These are phyloP conservation scores for Elmis aenea DNA, from an alignment of 2,888 invertebrate species.

Conservation along the genomic window DNA sequence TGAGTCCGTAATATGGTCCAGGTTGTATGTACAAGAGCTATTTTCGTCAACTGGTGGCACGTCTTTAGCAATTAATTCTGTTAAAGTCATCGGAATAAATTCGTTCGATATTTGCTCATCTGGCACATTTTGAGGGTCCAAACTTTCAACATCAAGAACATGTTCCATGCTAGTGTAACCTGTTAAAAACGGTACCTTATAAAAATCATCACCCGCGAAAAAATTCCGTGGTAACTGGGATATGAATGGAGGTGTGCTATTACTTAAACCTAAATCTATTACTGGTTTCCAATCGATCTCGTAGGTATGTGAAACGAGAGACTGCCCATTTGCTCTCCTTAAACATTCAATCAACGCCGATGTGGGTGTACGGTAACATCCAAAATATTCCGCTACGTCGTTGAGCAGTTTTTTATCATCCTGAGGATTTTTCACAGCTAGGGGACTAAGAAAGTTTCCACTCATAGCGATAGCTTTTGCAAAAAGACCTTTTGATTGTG, in stretches of 20 bases:
- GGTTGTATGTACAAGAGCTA: slow-evolving; percentile 56
- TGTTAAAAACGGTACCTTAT: slow-evolving; percentile 62
- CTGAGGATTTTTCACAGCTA: slow-evolving; percentile 58
- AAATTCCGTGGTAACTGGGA: slow-evolving; percentile 60
- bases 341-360: slow-evolving; percentile 65
- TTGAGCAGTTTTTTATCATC: slow-evolving; percentile 60
- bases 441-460: slow-evolving; percentile 63
- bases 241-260: slow-evolving; percentile 61
- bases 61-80: slow-evolving; percentile 59
- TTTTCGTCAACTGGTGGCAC: slow-evolving; percentile 53
- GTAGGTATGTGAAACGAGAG: slow-evolving; percentile 54
- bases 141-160: slow-evolving; percentile 55
- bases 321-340: slow-evolving; percentile 55
- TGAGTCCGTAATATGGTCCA: slow-evolving; percentile 64
- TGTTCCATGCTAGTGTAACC: slow-evolving; percentile 82
- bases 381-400: slow-evolving; percentile 60
- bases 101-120: slow-evolving; percentile 56
- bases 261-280: slow-evolving; percentile 66
- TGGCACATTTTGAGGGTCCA: slow-evolving; percentile 55
- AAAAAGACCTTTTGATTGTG: slow-evolving; percentile 62
- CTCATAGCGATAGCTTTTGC: slow-evolving; percentile 77
- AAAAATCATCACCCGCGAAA: slow-evolving; percentile 58
- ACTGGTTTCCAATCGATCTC: slow-evolving; percentile 72
- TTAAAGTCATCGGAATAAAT: slow-evolving; percentile 53
- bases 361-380: slow-evolving; percentile 64